A percentile compares a stretch with the other conserved stretches of the same genome.
Conservation (phyloP, 2,113 vertebrate species). For the western clawed frog (Xenopus tropicalis) region UCB_Xtro_10.0 CM004447.2:24024501-24025000, state of each 20-base stretch:
- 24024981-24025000: too few relatives aligned
- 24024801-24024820: too few relatives aligned
- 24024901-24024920: too few relatives aligned
- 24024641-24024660: conserved; percentile 7
- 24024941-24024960: too few relatives aligned
- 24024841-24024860: too few relatives aligned
- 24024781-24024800: too few relatives aligned
- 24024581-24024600: conserved; percentile 43
- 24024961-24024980: too few relatives aligned
- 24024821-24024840: too few relatives aligned
- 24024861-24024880: too few relatives aligned
- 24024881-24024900: too few relatives aligned
- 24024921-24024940: too few relatives aligned
- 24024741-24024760: neutral
- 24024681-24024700: conserved; percentile 21
- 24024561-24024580: conserved; percentile 41
- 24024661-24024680: rapidly evolving
- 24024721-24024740: conserved; percentile 30
- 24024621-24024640: neutral
- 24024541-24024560: conserved; percentile 50
- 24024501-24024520: conserved; percentile 47
- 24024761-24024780: too few relatives aligned
- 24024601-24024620: conserved; percentile 25
- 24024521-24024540: conserved; percentile 61
- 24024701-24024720: conserved; percentile 45